Base-by-base conservation (phyloP, 2,888 invertebrate genomes). In the Capitulum mitella region DNA sequence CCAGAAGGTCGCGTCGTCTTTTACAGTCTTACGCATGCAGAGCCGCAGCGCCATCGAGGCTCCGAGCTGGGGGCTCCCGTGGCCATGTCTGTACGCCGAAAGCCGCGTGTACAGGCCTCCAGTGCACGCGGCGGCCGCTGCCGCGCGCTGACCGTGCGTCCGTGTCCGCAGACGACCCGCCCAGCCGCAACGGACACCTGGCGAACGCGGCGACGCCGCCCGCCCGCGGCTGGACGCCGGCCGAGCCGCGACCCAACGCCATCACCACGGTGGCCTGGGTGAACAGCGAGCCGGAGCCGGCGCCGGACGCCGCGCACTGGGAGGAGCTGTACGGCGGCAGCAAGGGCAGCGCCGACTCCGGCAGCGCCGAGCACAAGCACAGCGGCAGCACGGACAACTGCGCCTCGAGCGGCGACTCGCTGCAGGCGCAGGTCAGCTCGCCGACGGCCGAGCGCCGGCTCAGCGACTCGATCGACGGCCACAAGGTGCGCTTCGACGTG, bases 401-500 rank as follows among this genome's bases (percentile, higher is more conserved):
- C 70, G 61, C 46, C 58, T 40, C 34, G 3, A 46, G 48, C 34
- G 48, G 51, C 26, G 75, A 78, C 61, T 58, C 61, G 43, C 61
- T 48, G 43, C 48, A 40, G 37, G 64, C 64, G 34, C 48, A 58
- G 32, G 29, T 34, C 34, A 48, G 40, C 78, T 74, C 70, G 14
- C 61, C 51, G 46, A n/a, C 34, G 70, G 26, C 34, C 29, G 43
- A 77, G 34, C 48, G 48, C 16, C 46, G 46, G 79, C 77, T 80
- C 81, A 81, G 87, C 84, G 32, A 87, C 85, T 61, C 87, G 87
- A 37, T 70, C 84, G 86, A 86, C 81, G 83, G 81, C 79, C 78
- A 87, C 79, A 87, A 87, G 83, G 86, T 86, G 78, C 87, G 87
- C 26, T 80, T 81, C 32, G 81, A 81, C n/a, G 80, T 79, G 19